Percentiles rank a stretch among this genome's conserved stretches.
Conservation (phyloP, 2,113 vertebrate genomes). For the Gyps fulvus region DNA sequence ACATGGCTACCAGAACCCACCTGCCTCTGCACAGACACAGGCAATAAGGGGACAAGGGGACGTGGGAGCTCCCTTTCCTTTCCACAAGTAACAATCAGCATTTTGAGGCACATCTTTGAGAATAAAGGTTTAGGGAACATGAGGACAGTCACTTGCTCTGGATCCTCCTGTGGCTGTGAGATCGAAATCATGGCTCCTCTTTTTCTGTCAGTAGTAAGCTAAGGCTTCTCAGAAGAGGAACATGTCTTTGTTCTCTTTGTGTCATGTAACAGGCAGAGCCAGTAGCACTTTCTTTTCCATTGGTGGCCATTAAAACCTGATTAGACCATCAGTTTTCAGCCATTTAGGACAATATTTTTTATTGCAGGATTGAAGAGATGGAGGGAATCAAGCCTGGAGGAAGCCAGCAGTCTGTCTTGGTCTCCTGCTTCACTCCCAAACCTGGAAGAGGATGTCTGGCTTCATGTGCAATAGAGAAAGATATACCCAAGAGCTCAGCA, state of each 20-base stretch:
- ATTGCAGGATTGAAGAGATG: neutral
- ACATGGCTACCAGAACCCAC: neutral
- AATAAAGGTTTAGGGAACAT: neutral
- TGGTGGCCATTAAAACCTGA: neutral
- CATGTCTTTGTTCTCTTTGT: neutral
- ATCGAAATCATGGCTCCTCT: neutral
- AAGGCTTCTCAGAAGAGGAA: neutral
- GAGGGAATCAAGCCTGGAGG: neutral
- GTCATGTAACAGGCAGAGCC: neutral
- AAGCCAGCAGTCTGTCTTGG: neutral
- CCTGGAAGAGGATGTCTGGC: neutral
- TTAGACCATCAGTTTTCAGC: neutral
- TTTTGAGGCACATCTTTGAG: neutral
- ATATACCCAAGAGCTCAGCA: neutral
- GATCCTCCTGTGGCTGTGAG: neutral
- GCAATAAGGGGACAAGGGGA: neutral
- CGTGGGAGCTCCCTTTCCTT: neutral
- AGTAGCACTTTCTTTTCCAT: neutral
- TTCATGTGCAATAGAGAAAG: neutral
- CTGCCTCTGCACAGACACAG: neutral
- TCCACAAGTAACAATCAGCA: neutral
- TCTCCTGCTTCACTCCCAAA: neutral
- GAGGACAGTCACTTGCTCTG: neutral
- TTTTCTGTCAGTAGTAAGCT: neutral
- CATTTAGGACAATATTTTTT: neutral